Percentiles rank a stretch among this genome's conserved stretches.
phyloP scores from a whole-genome alignment of 2,113 vertebrate species.

The Poecilia latipinna region DNA sequence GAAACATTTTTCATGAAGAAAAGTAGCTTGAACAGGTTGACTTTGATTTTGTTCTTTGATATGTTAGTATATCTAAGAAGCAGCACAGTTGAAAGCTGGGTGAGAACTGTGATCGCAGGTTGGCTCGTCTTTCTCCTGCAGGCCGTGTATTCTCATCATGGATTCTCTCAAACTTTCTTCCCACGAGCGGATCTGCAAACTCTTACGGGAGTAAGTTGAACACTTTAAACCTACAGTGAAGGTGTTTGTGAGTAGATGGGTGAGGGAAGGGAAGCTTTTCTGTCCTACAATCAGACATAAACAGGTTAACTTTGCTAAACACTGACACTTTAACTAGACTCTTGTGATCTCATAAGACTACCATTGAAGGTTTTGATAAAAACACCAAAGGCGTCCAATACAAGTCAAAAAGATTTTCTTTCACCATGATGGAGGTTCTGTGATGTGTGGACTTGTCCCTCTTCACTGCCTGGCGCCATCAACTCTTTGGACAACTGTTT shows the following conservation, averaged over 20 bases:
- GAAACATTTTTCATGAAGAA: background rate
- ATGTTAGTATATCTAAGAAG: background rate
- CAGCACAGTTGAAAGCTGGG: background rate
- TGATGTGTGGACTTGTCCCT: no score
- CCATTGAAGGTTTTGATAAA: no score
- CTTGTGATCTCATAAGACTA: no score
- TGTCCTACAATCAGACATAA: no score
- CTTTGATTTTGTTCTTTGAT: background rate
- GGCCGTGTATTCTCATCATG: slow-evolving; percentile 95
- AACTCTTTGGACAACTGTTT: background rate
- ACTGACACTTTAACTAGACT: no score
- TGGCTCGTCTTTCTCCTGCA: slow-evolving; percentile 57
- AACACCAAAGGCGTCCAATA: no score
- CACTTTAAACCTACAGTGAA: background rate
- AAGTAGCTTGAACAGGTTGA: background rate
- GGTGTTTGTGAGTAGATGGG: background rate
- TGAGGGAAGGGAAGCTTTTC: background rate
- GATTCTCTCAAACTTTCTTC: slow-evolving; percentile 92
- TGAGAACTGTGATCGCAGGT: background rate
- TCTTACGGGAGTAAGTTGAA: slow-evolving; percentile 91
- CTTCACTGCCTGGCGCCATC: no score
- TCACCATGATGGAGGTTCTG: no score
- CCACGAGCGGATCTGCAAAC: slow-evolving; percentile 88
- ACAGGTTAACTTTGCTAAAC: no score
- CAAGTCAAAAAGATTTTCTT: no score